These are phyloP conservation scores for Acrobasis repandana DNA, from an alignment of 2,888 invertebrate genomes.

Conservation along the genomic window DNA sequence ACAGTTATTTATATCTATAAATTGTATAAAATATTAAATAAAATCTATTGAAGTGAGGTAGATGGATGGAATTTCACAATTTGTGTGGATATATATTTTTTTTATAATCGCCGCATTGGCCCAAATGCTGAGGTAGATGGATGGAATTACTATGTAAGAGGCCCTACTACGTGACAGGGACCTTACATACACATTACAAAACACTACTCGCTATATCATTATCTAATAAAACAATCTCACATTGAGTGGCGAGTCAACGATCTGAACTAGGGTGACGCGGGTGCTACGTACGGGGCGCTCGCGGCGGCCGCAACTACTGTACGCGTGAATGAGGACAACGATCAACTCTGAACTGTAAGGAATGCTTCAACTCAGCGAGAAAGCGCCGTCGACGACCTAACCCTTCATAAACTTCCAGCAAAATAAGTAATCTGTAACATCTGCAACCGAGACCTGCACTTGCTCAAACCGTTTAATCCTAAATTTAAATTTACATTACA, in stretches of 20 bases:
- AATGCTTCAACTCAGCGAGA: slow-evolving; percentile 24
- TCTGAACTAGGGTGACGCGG: slow-evolving; percentile 52
- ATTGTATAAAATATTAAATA: slow-evolving; percentile 84
- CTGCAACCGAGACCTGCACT: slow-evolving; percentile 46
- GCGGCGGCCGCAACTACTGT: slow-evolving; percentile 25
- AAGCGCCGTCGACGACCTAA: slow-evolving; percentile 28
- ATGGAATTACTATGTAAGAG: slow-evolving; percentile 82
- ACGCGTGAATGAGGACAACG: slow-evolving; percentile 5
- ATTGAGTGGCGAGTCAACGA: slow-evolving; percentile 53
- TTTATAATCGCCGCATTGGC: slow-evolving; percentile 78
- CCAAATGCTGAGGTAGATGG: slow-evolving; percentile 84
- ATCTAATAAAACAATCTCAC: slow-evolving; percentile 66
- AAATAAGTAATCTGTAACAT: slow-evolving; percentile 34
- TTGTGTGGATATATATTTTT: slow-evolving; percentile 78
- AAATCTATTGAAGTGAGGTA: slow-evolving; percentile 87
- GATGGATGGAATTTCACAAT: slow-evolving; percentile 87
- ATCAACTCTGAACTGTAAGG: background rate
- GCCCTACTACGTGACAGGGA: slow-evolving; percentile 70
- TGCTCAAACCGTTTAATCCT: slow-evolving; percentile 48
- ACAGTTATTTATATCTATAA: slow-evolving; percentile 82
- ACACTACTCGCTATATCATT: slow-evolving; percentile 69
- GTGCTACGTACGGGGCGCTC: slow-evolving; percentile 44
- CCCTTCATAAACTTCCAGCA: slow-evolving; percentile 22
- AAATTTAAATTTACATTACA: slow-evolving; percentile 67
- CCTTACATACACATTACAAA: slow-evolving; percentile 72